Base-by-base conservation (phyloP, 2,113 vertebrate species). In the Sylvicapra grimmia region DNA sequence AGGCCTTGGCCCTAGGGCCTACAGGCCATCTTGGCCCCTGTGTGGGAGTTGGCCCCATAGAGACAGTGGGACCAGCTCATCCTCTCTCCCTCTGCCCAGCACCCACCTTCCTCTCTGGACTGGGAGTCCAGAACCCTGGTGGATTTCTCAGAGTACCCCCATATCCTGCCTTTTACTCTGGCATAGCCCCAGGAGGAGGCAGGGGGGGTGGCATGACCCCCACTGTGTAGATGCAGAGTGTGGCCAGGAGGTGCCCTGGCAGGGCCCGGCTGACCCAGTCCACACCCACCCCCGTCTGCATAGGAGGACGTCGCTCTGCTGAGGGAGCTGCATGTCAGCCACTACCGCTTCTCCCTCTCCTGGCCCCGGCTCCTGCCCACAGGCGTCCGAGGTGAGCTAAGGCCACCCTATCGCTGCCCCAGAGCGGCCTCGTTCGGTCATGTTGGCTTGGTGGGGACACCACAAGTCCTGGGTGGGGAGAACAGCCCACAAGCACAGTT, bases 301-400 rank as follows among this genome's bases (percentile, higher is more conserved):
- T 98, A 99, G 99, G 99, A 99, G 93, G 99, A 99, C 95, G 97
- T 99, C n/a, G 97, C 97, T 65, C 79, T 99, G 68, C 99, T 99
- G 97, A 99, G 99, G 97, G 99, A 99, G 72, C 97, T 99, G 86
- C 99, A 98, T 8, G 98, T 99, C n/a, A 99, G 98, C 97, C 99
- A 99, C 95, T 99, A 99, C 95, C 99, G 99, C 2, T 99, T 99
- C 97, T 99, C 99, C 75, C 99, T 99, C 97, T 99, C 99, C 2
- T 99, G 99, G 99, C 99, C 99, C 21, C 98, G 99, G 86, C 98
- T 99, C 63, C 99, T 99, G 94, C 99, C 99, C 83, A 99, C 99
- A 1, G 99, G 99, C 33, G 97, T 99, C 49, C 99, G 98, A 98
- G 98, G 99, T 99, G 97, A 99, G 99, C 58, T 12, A 36, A 25